Evolutionary conservation across 2,797 vertebrate species (phyloP), one percentile per base, ranked within the genome.

Genomic region (Ispidina picta): DNA sequence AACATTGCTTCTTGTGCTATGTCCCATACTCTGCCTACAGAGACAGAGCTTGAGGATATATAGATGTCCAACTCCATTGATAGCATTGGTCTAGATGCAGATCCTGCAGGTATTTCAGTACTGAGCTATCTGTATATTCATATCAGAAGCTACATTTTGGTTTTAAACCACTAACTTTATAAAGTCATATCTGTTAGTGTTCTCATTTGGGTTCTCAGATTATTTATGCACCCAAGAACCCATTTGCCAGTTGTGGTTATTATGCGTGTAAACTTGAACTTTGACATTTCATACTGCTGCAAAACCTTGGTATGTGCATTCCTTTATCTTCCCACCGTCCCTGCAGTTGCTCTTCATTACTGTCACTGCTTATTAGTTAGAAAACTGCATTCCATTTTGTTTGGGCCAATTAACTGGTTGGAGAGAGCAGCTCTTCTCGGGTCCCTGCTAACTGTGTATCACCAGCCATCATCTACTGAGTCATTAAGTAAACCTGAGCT

Each of bases 341-440:
- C 88, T 66, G 70, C 77, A 73, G 72, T 94, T 96, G 86, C 79
- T 96, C 77, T 71, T 86, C 93, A 91, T 93, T 94, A 82, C 87
- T 92, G 79, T 86, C 84, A 65, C 74, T 71, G 76, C 89, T 90
- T 83, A 70, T 85, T 83, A 94, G 75, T 92, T 73, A 64, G 93
- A 83, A 85, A 81, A 89, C 41, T 68, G 70, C 79, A 87, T 91
- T 93, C 85, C 39, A 19, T 65, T 89, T 92, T 83, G 77, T 93
- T 89, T 88, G 89, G 78, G 52, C 72, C 81, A 95, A 90, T 94
- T 93, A 93, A 93, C 37, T 44, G 74, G n/a, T 73, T 68, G 76
- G 73, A 64, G 74, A 70, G 58, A 94, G 83, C 85, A 78, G 94
- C 71, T 56, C 52, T 78, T 83, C 2, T 3, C 52, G 51, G 62